Evolutionary conservation across 2,888 invertebrate genomes (phyloP), one percentile per base, ranked within the genome.

Genomic region (Drosophila mimica): DNA sequence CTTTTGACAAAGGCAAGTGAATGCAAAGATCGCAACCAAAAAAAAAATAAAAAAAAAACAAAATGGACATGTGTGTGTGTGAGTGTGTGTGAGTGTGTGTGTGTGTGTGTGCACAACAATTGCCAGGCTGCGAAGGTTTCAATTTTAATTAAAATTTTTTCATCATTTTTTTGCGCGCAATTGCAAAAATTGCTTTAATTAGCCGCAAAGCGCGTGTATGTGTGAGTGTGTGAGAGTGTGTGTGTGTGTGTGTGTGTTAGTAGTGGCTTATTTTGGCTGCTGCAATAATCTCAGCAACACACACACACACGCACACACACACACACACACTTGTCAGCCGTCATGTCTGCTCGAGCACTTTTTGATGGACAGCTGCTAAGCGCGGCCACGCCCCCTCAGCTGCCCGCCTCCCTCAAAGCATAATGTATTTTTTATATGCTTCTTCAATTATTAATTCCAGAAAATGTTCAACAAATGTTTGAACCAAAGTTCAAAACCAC

Each of bases 1-100:
- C 48, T 73, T 77, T 82, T 60, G 77, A 85, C 87, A 85, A 87
- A 83, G 81, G 83, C 78, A 85, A 84, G 83, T 87, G 83, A 85
- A 84, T 77, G 87, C 81, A 83, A 77, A 73, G 79, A 86, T 83
- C 80, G 59, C 54, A 51, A 48, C 51, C 40, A 65, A 52, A 65
- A 51, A 20, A 40, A 13, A 2, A 15, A 13, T 2, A 31, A 34
- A 9, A 20, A 13, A 46, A 46, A 46, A 25, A 15, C 46, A 46
- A 46, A 46, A 46, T 46, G 46, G 46, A 46, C 46, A 25, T 65
- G 25, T 63, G 48, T 61, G 51, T 48, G 56, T 64, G 36, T 72
- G 72, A 60, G 20, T 60, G 36, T 68, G 40, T 59, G 51, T 43
- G 40, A 59, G 56, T 78, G 61, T 68, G 64, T 64, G 56, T 66